These are phyloP conservation scores for Dromiciops gliroides DNA, from an alignment of 2,113 vertebrate genomes.

Conservation along the genomic window DNA sequence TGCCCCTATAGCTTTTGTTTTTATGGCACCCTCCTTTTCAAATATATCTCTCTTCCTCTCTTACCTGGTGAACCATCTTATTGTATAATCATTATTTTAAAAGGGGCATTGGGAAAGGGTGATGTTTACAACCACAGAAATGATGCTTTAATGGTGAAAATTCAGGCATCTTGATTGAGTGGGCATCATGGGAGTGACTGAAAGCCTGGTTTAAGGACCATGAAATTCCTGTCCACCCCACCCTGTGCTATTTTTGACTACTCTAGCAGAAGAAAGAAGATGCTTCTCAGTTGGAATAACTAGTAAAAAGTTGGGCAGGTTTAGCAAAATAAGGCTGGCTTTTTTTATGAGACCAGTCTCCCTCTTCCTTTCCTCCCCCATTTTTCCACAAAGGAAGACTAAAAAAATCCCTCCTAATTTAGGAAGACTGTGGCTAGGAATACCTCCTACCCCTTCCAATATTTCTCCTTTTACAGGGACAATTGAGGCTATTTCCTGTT, in stretches of 20 bases:
- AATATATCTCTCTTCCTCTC: neutral
- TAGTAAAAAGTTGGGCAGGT: neutral
- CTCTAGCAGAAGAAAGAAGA: neutral
- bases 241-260: neutral
- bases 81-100: neutral
- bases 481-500: too few relatives aligned
- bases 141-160: neutral
- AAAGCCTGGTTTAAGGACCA: neutral
- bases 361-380: neutral
- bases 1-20: too few relatives aligned
- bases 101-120: neutral
- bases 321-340: neutral
- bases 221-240: neutral
- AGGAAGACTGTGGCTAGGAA: neutral
- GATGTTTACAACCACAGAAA: neutral
- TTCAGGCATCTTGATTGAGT: neutral
- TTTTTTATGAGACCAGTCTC: neutral
- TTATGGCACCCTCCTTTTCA: neutral
- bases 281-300: neutral
- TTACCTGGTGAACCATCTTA: neutral
- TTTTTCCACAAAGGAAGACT: neutral
- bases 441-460: neutral
- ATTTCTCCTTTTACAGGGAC: too few relatives aligned
- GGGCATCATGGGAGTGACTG: neutral
- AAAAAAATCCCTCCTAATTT: neutral